phyloP scores from a whole-genome alignment of 92 coral and sea anemone species.

The Paragorgia papillata region DNA sequence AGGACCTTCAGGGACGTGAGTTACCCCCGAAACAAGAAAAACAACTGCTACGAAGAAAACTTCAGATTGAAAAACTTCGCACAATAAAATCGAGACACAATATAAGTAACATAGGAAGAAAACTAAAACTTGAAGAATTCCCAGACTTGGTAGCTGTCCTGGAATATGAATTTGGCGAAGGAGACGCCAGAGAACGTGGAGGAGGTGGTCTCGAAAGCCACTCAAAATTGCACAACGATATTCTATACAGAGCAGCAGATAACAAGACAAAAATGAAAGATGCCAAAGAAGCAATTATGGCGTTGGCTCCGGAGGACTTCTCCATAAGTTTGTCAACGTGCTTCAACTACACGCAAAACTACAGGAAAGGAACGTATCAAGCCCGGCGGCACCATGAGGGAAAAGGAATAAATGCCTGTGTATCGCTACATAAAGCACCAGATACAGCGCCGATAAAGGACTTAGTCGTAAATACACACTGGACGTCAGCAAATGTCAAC shows the following conservation, averaged over 20 bases:
- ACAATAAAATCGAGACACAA: conserved; percentile 40
- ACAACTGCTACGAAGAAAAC: conserved; percentile 26
- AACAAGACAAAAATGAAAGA: conserved; percentile 55
- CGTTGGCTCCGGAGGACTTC: conserved; percentile 52
- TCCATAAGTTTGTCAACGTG: conserved; percentile 46
- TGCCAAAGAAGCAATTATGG: conserved; percentile 52
- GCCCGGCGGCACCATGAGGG: conserved; percentile 59
- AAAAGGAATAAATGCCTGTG: conserved; percentile 47
- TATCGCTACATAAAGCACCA: conserved; percentile 52
- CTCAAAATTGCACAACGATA: conserved; percentile 45
- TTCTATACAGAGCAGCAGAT: conserved; percentile 53
- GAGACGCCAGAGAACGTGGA: no score
- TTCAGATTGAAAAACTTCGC: conserved; percentile 36
- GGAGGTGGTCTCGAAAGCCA: conserved; percentile 64
- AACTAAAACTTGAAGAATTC: conserved; percentile 52
- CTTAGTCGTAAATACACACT: conserved; percentile 10
- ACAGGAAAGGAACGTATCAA: conserved; percentile 47
- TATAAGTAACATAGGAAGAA: no score
- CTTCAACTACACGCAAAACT: conserved; percentile 62
- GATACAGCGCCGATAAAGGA: conserved; percentile 46
- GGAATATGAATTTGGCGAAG: no score
- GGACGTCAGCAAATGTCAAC: conserved; percentile 26
- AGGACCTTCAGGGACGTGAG: conserved; percentile 22
- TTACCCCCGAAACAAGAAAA: conserved; percentile 25
- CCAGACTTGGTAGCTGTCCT: no score